Conservation (phyloP, 1,140 invertebrate species). For the Lasioglossum albipes region DNA sequence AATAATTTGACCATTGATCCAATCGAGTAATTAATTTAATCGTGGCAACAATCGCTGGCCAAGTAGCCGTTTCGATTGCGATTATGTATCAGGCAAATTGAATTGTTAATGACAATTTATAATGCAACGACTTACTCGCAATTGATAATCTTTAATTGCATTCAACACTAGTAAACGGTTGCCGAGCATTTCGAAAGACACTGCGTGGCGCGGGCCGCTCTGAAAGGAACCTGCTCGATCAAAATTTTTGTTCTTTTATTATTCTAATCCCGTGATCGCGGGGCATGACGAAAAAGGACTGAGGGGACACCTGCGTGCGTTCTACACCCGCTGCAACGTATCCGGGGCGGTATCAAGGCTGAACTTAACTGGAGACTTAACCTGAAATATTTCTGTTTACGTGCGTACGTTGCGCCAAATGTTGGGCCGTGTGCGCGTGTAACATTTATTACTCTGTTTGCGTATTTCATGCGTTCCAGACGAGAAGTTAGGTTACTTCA, state of each 20-base stretch:
- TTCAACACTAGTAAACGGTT: too few species aligned
- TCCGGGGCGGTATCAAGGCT: neutral
- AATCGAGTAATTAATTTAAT: too few species aligned
- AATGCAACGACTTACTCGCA: too few species aligned
- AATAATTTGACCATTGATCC: too few species aligned
- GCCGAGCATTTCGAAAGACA: too few species aligned
- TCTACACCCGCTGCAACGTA: neutral
- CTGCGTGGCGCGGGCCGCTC: neutral
- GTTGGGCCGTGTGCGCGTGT: neutral
- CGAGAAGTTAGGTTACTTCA: too few species aligned
- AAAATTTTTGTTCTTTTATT: neutral
- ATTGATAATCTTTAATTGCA: too few species aligned
- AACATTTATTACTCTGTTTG: neutral
- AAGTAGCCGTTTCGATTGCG: too few species aligned
- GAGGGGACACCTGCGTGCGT: neutral
- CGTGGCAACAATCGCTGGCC: too few species aligned
- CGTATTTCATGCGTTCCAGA: neutral
- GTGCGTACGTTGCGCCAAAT: neutral
- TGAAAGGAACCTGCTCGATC: neutral
- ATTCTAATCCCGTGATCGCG: neutral
- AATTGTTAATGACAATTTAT: too few species aligned
- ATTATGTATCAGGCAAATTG: too few species aligned
- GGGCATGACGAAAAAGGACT: neutral
- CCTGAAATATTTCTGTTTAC: slow-evolving; percentile 33
- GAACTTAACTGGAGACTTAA: neutral